Evolutionary conservation across 2,797 vertebrate species (phyloP).

Genomic region (Tokudaia tokunoshimensis): DNA sequence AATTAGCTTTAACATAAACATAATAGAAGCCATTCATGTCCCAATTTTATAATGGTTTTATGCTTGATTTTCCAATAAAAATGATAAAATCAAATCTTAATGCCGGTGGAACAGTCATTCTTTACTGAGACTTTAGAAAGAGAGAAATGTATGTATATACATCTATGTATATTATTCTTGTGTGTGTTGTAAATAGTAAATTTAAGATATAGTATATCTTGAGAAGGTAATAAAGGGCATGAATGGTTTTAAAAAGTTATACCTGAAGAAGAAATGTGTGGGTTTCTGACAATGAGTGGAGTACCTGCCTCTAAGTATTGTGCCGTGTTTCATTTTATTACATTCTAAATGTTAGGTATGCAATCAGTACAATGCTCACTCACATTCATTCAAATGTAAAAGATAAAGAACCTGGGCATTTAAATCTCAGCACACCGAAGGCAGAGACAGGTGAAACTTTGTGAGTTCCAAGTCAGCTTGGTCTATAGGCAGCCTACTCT

Average conservation of each 20-base stretch:
- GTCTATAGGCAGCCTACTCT: background rate
- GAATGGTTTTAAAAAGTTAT: slow-evolving; percentile 81
- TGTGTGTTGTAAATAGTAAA: slow-evolving; percentile 22
- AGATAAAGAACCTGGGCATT: background rate
- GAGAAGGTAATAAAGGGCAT: slow-evolving; percentile 76
- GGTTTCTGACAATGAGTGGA: slow-evolving; percentile 70
- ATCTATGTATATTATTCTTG: background rate
- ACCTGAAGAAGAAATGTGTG: slow-evolving; percentile 71
- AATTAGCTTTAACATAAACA: slow-evolving; percentile 78
- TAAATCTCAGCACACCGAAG: background rate
- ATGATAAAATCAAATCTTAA: slow-evolving; percentile 77
- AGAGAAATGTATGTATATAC: background rate
- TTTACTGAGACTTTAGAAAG: slow-evolving; percentile 58
- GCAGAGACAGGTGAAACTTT: background rate
- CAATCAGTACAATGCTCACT: background rate
- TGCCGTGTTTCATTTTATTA: slow-evolving; percentile 32
- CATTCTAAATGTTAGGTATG: slow-evolving; percentile 31
- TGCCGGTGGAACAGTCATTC: slow-evolving; percentile 65
- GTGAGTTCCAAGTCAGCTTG: background rate
- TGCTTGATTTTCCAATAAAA: slow-evolving; percentile 72
- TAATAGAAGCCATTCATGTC: slow-evolving; percentile 67
- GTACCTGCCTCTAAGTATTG: background rate
- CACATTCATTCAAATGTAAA: slow-evolving; percentile 54
- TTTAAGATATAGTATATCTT: slow-evolving; percentile 62
- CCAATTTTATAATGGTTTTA: slow-evolving; percentile 74